These are phyloP conservation scores for Danio choprae DNA, from an alignment of 2,797 vertebrate species.

Conservation along the genomic window DNA sequence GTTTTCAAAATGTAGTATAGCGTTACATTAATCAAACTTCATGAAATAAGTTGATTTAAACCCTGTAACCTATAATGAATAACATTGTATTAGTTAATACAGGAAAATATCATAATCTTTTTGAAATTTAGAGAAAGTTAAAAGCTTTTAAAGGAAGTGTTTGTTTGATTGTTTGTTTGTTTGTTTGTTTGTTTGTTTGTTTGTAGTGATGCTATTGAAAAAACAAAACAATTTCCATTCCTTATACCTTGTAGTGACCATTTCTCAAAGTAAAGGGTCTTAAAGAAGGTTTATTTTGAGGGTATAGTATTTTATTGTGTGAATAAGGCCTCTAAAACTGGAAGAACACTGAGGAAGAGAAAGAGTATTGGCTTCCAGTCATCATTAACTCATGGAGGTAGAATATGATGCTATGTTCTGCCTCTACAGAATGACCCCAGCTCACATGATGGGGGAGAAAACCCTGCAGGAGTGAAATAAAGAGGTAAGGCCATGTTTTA, in stretches of 20 bases:
- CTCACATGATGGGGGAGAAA: constrained; percentile 1
- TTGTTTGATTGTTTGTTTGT: no score
- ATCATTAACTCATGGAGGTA: neutral
- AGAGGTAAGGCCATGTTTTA: constrained; percentile 35
- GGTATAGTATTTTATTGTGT: neutral
- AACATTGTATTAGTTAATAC: neutral
- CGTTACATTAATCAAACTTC: neutral
- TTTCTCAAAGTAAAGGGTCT: no score
- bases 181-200: no score
- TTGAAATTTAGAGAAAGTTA: neutral
- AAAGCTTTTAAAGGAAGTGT: no score
- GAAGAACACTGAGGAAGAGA: neutral
- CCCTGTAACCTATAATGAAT: neutral
- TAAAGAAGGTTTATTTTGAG: no score
- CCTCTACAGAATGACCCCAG: constrained; percentile 16
- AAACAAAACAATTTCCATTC: no score
- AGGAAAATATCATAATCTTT: neutral
- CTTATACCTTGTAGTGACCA: no score
- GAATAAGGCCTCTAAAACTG: neutral
- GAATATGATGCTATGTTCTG: constrained; percentile 4
- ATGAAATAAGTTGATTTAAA: neutral
- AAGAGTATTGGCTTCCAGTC: constrained; percentile 1
- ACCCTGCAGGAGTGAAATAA: constrained; percentile 38
- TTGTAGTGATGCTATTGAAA: no score
- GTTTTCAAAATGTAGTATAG: neutral